phyloP scores from a whole-genome alignment of 2,888 invertebrate genomes.

The Campoletis raptor region DNA sequence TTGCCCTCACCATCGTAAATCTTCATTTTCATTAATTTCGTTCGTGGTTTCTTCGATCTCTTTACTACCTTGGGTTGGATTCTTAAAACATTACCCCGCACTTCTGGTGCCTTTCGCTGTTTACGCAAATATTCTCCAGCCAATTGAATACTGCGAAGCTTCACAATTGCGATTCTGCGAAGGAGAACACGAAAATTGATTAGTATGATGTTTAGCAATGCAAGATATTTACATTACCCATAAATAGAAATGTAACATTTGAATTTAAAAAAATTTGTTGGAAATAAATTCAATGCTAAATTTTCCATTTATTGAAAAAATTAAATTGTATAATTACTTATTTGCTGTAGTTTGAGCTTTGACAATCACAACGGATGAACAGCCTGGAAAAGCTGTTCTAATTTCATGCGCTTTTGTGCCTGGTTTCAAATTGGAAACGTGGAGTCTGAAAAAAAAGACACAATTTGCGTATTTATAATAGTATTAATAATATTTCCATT shows the following conservation, averaged over 20 bases:
- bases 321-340: slow-evolving; percentile 61
- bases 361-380: slow-evolving; percentile 72
- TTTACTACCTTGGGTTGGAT: slow-evolving; percentile 72
- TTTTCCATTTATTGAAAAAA: neutral
- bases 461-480: neutral
- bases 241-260: neutral
- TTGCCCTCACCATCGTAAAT: slow-evolving; percentile 56
- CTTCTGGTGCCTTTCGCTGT: slow-evolving; percentile 71
- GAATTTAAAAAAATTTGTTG: neutral
- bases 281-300: neutral
- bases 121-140: slow-evolving; percentile 75
- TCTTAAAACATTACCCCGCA: slow-evolving; percentile 71
- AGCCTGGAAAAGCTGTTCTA: slow-evolving; percentile 75
- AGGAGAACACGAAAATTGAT: neutral
- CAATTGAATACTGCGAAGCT: slow-evolving; percentile 69
- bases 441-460: slow-evolving; percentile 70
- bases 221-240: neutral
- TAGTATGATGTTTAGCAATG: neutral
- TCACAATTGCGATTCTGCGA: slow-evolving; percentile 75
- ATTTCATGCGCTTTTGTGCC: slow-evolving; percentile 74
- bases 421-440: slow-evolving; percentile 75
- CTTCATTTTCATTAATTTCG: slow-evolving; percentile 50
- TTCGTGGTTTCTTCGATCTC: slow-evolving; percentile 64
- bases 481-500: neutral
- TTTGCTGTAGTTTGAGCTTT: slow-evolving; percentile 60